These are phyloP conservation scores for Amphilophus citrinellus DNA, from an alignment of 2,113 vertebrate species.

Conservation along the genomic window DNA sequence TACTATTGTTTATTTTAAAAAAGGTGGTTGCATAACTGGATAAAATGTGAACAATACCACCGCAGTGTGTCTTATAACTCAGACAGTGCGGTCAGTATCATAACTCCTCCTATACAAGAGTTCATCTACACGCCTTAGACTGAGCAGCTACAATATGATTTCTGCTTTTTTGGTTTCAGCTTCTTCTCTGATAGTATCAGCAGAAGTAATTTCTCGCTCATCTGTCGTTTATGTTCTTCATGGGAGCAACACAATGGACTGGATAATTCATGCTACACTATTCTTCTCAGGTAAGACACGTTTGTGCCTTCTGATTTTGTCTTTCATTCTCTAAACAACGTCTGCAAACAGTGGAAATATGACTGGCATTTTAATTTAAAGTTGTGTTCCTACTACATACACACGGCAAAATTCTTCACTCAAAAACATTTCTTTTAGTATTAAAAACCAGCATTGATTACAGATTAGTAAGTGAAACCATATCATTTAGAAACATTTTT, in stretches of 20 bases:
- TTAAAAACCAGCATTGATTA: background rate
- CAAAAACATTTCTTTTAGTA: background rate
- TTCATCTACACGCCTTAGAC: constrained; percentile 24
- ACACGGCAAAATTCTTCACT: background rate
- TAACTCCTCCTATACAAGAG: constrained; percentile 25
- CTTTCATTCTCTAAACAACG: background rate
- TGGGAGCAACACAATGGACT: background rate
- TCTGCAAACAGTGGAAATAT: too few relatives aligned
- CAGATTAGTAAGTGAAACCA: background rate
- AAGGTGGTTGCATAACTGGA: too few relatives aligned
- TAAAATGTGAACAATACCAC: too few relatives aligned
- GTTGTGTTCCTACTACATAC: background rate
- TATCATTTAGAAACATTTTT: too few relatives aligned
- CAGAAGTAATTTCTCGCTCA: background rate
- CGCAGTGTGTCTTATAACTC: background rate
- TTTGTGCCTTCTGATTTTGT: background rate
- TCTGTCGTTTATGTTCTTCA: background rate
- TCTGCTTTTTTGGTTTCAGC: background rate
- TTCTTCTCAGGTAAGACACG: background rate
- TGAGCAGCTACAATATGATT: background rate
- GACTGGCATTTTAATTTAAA: background rate
- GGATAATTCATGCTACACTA: background rate
- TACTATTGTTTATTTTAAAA: too few relatives aligned
- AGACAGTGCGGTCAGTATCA: background rate
- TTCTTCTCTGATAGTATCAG: background rate